Percentiles rank a stretch among this genome's conserved stretches.
phyloP scores from a whole-genome alignment of 2,888 invertebrate genomes.

The Melanophora roralis region DNA sequence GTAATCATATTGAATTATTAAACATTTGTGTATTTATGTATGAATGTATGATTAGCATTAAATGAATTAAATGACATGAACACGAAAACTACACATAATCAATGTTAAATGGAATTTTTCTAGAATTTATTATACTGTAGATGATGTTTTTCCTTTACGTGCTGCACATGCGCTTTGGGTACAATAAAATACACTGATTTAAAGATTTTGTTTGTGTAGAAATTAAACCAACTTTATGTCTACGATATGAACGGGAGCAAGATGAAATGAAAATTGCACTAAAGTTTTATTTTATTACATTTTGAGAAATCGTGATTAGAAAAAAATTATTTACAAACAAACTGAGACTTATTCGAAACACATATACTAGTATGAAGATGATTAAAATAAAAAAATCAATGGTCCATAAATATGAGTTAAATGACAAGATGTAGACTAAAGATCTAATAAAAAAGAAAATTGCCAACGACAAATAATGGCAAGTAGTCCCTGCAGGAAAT shows the following conservation, averaged over 20 bases:
- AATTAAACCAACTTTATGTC: slow-evolving; percentile 11
- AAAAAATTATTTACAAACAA: slow-evolving; percentile 40
- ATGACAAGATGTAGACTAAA: no score
- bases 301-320: slow-evolving; percentile 46
- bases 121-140: neutral
- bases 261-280: slow-evolving; percentile 20
- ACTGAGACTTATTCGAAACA: neutral
- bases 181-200: slow-evolving; percentile 52
- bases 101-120: slow-evolving; percentile 10
- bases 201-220: slow-evolving; percentile 14
- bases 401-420: neutral
- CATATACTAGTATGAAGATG: no score
- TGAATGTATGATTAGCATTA: no score
- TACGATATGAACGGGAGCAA: slow-evolving; percentile 51
- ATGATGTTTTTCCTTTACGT: neutral
- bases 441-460: no score
- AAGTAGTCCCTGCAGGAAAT: no score
- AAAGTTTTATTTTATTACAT: slow-evolving; percentile 33
- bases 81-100: slow-evolving; percentile 54
- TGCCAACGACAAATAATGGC: no score
- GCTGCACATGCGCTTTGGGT: slow-evolving; percentile 49
- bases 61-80: slow-evolving; percentile 56
- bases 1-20: no score
- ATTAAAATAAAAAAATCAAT: neutral
- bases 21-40: no score